Base-by-base conservation (phyloP, 2,888 invertebrate species). In the Dione juno region DNA sequence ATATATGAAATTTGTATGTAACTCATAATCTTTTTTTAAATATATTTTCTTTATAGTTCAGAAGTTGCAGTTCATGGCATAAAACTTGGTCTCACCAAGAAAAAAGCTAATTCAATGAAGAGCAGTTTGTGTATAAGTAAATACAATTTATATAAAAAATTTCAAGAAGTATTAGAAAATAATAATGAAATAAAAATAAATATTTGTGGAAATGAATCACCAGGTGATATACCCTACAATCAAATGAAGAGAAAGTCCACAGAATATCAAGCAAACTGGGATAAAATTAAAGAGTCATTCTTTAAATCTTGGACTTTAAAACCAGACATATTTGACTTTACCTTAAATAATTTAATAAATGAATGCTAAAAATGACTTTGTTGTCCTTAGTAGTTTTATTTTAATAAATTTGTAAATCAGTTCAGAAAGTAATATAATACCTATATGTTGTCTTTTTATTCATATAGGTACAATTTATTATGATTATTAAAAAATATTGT, bases 51-150 rank as follows among this genome's bases (percentile, higher is more conserved):
- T 93, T 93, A 73, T 81, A 97, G 96, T 66, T 79, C 93, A 43
- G 97, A 98, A 90, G 95, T 97, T 40, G 94, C 95, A 21, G 96
- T 97, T 0, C 95, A 96, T 81, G 98, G 98, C 6, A 94, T 94
- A 79, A 96, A 95, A 74, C 95, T 97, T 83, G 98, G 98, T 6
- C 90, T 95, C 1, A 97, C 97, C 0, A 97, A 96, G 82, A 97
- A 96, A 80, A 91, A 89, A 71, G 80, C 86, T 37, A 82, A 85
- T 64, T 82, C 80, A 28, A 85, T 86, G 19, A 90, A 82, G 14
- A 90, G 85, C 59, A 89, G 90, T 48, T 83, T 95, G 69, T 84
- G 89, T 65, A 90, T 95, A 52, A 94, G 94, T 77, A 95, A 95
- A 87, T 91, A 90, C 77, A 89, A 89, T 74, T 75, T 96, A 5